Evolutionary conservation across 2,888 invertebrate genomes (phyloP), one percentile per base, ranked within the genome.

Genomic region (Stenoptilia bipunctidactyla): DNA sequence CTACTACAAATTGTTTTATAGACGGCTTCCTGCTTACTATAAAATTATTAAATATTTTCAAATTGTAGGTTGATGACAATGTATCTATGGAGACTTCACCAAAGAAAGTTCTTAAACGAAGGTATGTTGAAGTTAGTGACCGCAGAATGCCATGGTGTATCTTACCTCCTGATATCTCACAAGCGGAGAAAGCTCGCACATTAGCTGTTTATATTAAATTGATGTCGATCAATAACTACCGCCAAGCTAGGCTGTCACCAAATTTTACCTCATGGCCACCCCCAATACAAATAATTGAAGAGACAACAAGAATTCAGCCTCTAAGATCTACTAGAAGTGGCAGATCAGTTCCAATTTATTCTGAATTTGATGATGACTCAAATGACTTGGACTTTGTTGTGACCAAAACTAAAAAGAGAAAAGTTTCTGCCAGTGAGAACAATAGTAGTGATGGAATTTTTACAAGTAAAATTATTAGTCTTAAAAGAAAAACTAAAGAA

Each of bases 121-220:
- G 66, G 5, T 73, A 66, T 50, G 44, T 74, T 35, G 72, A 82
- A 59, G 83, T 82, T 0, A 64, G 55, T 49, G 83, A 83, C 38
- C 68, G 77, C 44, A 58, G 83, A 27, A 60, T 83, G 66, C 83
- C 83, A n/a, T 83, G 83, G 83, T 74, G 83, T 43, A 48, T 83
- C 9, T 49, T 83, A 25, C 76, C 83, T 1, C 58, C 51, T 14
- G 52, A 63, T 25, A 52, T 80, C 36, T 68, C 71, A 14, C 67
- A 66, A 33, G 66, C 72, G 15, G 79, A 83, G 46, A 79, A 79
- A 51, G 80, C 80, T 12, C 64, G 69, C 6, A 66, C 71, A 14
- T 56, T 83, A 15, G 73, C 80, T 36, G 75, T 77, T 14, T 82
- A 83, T 41, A 70, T 79, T 13, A 79, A 80, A 56, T 53, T 82